A percentile compares a stretch with the other conserved stretches of the same genome.
Conservation (phyloP, 2,113 vertebrate genomes). For the Dendropsophus ebraccatus region DNA sequence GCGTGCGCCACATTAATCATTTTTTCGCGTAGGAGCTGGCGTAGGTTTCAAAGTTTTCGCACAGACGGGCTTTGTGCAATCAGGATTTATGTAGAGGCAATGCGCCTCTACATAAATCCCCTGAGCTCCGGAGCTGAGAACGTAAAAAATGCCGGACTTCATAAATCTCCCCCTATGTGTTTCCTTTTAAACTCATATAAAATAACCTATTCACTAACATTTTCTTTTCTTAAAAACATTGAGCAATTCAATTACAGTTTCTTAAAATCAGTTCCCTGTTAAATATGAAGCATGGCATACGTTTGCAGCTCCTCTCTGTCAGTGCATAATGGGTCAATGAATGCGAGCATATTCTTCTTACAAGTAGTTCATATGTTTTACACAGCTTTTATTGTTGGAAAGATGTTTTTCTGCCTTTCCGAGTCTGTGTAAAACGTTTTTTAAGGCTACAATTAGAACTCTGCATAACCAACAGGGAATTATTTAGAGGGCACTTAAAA, state of each 20-base stretch:
- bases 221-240: neutral
- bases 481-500: constrained; percentile 8
- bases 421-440: constrained; percentile 28
- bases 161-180: no score
- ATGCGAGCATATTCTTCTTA: neutral
- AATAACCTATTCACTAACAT: neutral
- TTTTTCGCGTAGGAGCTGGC: no score
- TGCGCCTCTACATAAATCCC: no score
- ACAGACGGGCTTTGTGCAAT: no score
- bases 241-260: neutral
- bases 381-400: neutral
- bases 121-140: no score
- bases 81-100: no score
- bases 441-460: constrained; percentile 29
- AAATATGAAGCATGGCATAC: neutral
- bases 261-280: no score
- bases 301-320: neutral
- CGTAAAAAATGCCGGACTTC: no score
- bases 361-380: neutral
- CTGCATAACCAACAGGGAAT: constrained; percentile 32
- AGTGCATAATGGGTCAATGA: neutral
- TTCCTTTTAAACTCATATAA: no score
- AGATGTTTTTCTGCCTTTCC: constrained; percentile 1
- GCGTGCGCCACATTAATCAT: no score
- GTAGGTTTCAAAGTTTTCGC: no score